phyloP scores from a whole-genome alignment of 2,797 vertebrate species.

The Macrochelys suwanniensis region DNA sequence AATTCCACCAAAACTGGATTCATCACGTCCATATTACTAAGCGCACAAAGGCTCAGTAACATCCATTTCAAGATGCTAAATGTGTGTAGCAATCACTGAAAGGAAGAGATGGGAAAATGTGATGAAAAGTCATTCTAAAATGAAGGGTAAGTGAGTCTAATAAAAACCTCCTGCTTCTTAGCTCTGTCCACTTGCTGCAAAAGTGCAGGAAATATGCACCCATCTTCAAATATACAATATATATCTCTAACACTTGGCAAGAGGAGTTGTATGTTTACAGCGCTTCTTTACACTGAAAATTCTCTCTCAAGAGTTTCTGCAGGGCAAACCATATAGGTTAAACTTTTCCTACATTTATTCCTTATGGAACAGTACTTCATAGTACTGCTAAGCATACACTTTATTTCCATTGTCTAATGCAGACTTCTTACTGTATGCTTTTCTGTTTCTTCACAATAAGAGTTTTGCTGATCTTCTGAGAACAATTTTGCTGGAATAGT shows the following conservation, averaged over 20 bases:
- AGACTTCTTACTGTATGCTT: neutral
- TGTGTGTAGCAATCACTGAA: neutral
- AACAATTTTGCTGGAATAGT: neutral
- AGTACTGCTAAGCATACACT: neutral
- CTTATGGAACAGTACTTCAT: neutral
- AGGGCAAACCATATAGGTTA: neutral
- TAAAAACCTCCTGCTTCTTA: neutral
- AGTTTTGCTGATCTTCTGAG: neutral
- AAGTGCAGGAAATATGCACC: neutral
- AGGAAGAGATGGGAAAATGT: neutral
- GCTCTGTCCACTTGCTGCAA: neutral
- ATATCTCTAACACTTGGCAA: neutral
- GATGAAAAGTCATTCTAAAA: neutral
- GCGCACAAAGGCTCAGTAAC: neutral
- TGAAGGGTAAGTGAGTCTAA: neutral
- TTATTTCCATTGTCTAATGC: neutral
- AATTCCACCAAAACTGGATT: neutral
- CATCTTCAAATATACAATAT: neutral
- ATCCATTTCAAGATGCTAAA: neutral
- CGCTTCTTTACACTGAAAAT: neutral
- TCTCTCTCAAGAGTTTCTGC: neutral
- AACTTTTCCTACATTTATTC: neutral
- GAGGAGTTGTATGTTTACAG: neutral
- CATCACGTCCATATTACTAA: neutral
- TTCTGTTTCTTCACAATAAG: neutral